A percentile compares a stretch with the other conserved stretches of the same genome.
These are phyloP conservation scores for Poeciliopsis gracilis DNA, from an alignment of 2,797 vertebrate species.

Conservation along the genomic window DNA sequence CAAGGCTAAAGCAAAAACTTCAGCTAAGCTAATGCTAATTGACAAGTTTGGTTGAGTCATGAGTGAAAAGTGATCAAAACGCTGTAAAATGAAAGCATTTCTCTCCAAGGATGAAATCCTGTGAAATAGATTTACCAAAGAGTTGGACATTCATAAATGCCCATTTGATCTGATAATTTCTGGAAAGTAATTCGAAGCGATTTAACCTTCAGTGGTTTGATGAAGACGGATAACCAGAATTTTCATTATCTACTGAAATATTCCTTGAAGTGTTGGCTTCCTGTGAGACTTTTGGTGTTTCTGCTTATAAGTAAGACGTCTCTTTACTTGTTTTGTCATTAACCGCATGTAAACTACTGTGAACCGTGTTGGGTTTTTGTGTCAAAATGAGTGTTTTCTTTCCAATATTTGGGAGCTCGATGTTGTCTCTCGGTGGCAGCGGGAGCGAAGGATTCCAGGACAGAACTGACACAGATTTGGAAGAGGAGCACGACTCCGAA, in stretches of 20 bases:
- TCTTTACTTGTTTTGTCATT: slow-evolving; percentile 36
- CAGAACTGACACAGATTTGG: slow-evolving; percentile 8
- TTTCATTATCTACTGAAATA: slow-evolving; percentile 34
- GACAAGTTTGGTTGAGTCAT: not conserved
- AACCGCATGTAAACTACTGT: slow-evolving; percentile 47
- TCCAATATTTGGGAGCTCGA: slow-evolving; percentile 26
- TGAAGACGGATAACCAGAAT: slow-evolving; percentile 6
- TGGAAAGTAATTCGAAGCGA: not conserved
- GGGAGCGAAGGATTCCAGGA: slow-evolving; percentile 19
- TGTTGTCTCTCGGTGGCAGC: slow-evolving; percentile 26
- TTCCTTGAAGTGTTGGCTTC: slow-evolving; percentile 38
- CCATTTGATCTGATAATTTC: not conserved
- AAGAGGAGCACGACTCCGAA: slow-evolving; percentile 23
- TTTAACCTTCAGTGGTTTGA: not conserved
- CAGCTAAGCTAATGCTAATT: not conserved
- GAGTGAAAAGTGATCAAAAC: not conserved
- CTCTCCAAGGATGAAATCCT: not conserved
- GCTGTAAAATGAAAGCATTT: not conserved
- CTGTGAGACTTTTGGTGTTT: slow-evolving; percentile 41
- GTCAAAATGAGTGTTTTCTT: slow-evolving; percentile 32
- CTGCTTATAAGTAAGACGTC: slow-evolving; percentile 42
- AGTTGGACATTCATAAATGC: not conserved
- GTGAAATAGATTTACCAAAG: not conserved
- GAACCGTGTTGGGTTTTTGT: slow-evolving; percentile 47
- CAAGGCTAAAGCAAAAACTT: not conserved